These are phyloP conservation scores for Gadus chalcogrammus DNA, from an alignment of 2,113 vertebrate species.

Conservation along the genomic window DNA sequence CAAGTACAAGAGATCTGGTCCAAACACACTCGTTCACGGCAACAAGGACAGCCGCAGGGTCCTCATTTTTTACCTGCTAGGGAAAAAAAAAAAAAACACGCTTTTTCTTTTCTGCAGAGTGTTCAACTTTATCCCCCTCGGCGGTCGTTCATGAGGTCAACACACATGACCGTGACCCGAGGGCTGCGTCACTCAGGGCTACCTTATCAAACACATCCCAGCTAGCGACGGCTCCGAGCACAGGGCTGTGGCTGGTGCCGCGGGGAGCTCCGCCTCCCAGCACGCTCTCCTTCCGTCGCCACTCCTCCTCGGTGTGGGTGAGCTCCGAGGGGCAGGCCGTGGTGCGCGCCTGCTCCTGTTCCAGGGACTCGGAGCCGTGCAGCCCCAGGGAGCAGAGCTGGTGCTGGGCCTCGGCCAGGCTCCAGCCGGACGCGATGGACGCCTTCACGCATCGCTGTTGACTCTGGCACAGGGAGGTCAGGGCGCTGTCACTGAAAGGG, in stretches of 20 bases:
- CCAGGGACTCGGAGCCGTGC: constrained; percentile 88
- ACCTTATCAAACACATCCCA: constrained; percentile 96
- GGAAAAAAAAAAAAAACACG: too few species aligned
- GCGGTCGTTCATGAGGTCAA: too few species aligned
- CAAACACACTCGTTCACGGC: too few species aligned
- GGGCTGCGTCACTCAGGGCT: constrained; percentile 15
- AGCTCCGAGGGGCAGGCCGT: constrained; percentile 80
- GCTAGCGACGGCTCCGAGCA: constrained; percentile 76
- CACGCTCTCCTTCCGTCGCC: constrained; percentile 91
- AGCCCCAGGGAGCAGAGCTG: constrained; percentile 87
- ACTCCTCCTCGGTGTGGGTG: constrained; percentile 85
- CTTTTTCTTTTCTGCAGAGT: too few species aligned
- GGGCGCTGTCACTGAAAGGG: constrained; percentile 71
- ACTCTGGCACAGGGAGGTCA: constrained; percentile 84
- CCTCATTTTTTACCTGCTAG: too few species aligned
- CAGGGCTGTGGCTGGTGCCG: constrained; percentile 76
- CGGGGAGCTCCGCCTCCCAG: constrained; percentile 66
- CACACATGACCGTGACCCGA: too few species aligned
- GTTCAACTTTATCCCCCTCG: too few species aligned
- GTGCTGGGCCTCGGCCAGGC: constrained; percentile 93
- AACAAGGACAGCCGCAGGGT: too few species aligned
- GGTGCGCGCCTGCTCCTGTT: constrained; percentile 88
- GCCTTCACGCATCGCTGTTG: constrained; percentile 87
- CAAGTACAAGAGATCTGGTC: too few species aligned
- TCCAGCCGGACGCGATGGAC: constrained; percentile 89